These are phyloP conservation scores for Reticulitermes lucifugus DNA, from an alignment of 2,888 invertebrate genomes.

Conservation along the genomic window DNA sequence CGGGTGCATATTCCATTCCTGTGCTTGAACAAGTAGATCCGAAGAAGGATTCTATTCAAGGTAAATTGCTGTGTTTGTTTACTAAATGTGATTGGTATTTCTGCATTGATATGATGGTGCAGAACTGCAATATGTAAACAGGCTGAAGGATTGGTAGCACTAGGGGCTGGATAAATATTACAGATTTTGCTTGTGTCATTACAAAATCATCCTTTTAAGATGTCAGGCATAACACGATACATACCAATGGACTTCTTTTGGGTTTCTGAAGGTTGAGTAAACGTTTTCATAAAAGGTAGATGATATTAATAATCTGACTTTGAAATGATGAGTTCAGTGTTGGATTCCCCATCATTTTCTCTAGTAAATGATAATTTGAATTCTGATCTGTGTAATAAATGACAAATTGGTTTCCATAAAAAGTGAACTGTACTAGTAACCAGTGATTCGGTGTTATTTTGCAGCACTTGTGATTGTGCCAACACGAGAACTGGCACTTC, in stretches of 20 bases:
- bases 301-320: too few species aligned
- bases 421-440: not conserved
- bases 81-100: not conserved
- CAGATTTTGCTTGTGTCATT: too few species aligned
- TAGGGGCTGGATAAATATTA: too few species aligned
- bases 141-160: too few species aligned
- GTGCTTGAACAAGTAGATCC: conserved; percentile 95
- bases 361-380: not conserved
- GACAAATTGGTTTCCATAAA: not conserved
- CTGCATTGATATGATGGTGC: too few species aligned
- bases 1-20: conserved; percentile 99
- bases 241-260: too few species aligned
- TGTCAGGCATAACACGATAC: too few species aligned
- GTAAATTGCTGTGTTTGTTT: conserved; percentile 57
- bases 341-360: conserved; percentile 24
- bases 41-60: conserved; percentile 92
- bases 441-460: conserved; percentile 51
- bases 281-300: too few species aligned
- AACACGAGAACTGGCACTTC: conserved; percentile 97
- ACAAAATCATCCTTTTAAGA: too few species aligned
- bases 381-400: not conserved
- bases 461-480: conserved; percentile 96
- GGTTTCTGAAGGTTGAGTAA: too few species aligned
- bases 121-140: too few species aligned
- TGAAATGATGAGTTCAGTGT: conserved; percentile 21